A percentile compares a stretch with the other conserved stretches of the same genome.
Evolutionary conservation across 1,140 invertebrate species (phyloP).

Genomic region (Brachionus rotundiformis): DNA sequence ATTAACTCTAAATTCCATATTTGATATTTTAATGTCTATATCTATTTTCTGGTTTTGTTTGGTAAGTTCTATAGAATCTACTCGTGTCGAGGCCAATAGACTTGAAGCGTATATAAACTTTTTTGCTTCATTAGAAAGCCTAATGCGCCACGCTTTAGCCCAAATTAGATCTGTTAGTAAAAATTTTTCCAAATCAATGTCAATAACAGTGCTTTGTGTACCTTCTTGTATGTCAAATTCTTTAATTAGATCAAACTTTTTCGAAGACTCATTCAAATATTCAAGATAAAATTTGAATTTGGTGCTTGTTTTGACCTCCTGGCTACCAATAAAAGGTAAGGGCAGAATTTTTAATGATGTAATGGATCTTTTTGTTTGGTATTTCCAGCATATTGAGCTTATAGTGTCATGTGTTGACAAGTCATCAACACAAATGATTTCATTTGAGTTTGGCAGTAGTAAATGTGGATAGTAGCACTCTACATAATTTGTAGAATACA

Average conservation of each 20-base stretch:
- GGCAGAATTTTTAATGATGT: conserved; percentile 21
- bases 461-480: not conserved
- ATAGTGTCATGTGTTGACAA: not conserved
- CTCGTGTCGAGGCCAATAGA: conserved; percentile 36
- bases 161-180: conserved; percentile 10
- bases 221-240: conserved; percentile 46
- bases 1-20: conserved; percentile 30
- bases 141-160: conserved; percentile 24
- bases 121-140: conserved; percentile 31
- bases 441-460: not conserved
- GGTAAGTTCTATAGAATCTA: conserved; percentile 14
- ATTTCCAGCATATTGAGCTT: conserved; percentile 45
- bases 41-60: not conserved
- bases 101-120: conserved; percentile 25
- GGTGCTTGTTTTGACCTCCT: not conserved
- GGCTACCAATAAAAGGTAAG: conserved; percentile 20
- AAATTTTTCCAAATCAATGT: not conserved
- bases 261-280: conserved; percentile 20
- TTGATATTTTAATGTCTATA: conserved; percentile 12
- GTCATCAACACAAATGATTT: conserved; percentile 32
- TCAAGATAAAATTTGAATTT: conserved; percentile 24
- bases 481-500: not conserved
- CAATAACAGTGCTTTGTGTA: not conserved
- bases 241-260: conserved; percentile 24
- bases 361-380: conserved; percentile 13